phyloP scores from a whole-genome alignment of 2,113 vertebrate species.

The Passer montanus region DNA sequence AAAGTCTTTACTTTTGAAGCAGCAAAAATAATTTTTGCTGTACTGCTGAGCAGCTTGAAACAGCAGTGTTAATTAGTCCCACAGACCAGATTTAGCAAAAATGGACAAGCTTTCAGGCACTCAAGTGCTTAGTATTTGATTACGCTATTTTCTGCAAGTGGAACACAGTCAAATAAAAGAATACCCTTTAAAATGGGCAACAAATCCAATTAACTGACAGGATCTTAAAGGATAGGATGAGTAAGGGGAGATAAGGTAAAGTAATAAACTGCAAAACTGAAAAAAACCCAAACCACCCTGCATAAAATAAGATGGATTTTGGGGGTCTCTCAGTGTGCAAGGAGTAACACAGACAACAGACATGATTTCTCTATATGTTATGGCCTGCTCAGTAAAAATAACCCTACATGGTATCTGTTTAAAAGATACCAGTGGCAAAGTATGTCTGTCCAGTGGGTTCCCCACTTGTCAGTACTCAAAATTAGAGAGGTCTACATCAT shows the following conservation, averaged over 20 bases:
- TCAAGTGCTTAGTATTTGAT: constrained; percentile 33
- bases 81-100: constrained; percentile 28
- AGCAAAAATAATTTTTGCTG: constrained; percentile 6
- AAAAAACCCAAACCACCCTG: neutral
- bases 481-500: neutral
- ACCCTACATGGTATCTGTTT: neutral
- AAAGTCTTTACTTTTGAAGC: neutral
- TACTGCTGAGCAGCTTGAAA: constrained; percentile 19
- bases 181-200: constrained; percentile 14
- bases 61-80: constrained; percentile 32
- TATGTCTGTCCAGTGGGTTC: neutral
- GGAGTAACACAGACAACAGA: neutral
- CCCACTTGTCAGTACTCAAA: neutral
- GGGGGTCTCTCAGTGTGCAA: neutral
- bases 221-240: neutral
- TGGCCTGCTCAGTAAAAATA: neutral
- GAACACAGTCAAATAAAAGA: constrained; percentile 25
- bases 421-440: neutral
- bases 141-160: constrained; percentile 32
- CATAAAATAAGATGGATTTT: neutral
- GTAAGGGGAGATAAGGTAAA: neutral
- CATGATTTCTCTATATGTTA: neutral
- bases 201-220: constrained; percentile 36
- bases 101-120: constrained; percentile 16
- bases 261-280: neutral